phyloP scores from a whole-genome alignment of 2,797 vertebrate genomes.

The Eupleurogrammus muticus region DNA sequence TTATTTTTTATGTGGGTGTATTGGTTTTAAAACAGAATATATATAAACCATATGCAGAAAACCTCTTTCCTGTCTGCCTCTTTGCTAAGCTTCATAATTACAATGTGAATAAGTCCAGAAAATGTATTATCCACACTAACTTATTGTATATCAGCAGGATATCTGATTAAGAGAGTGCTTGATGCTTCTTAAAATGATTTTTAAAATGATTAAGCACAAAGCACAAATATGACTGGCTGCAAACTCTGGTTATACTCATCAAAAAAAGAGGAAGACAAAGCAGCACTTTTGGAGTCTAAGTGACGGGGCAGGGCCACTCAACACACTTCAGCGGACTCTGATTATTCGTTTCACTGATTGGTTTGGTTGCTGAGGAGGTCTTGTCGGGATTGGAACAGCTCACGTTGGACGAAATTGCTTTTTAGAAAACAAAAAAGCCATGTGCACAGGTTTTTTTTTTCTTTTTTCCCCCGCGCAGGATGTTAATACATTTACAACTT shows the following conservation, averaged over 20 bases:
- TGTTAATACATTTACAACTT: not conserved
- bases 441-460: not conserved
- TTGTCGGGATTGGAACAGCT: conserved; percentile 19
- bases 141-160: conserved; percentile 60
- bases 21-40: too few relatives aligned
- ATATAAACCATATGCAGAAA: too few relatives aligned
- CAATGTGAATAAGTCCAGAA: too few relatives aligned
- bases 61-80: too few relatives aligned
- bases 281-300: not conserved
- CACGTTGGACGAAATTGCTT: conserved; percentile 4
- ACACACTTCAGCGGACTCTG: not conserved
- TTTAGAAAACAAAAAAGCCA: conserved; percentile 16
- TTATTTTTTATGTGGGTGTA: too few relatives aligned
- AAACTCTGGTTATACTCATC: conserved; percentile 42
- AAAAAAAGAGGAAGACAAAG: conserved; percentile 25
- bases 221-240: conserved; percentile 29
- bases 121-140: too few relatives aligned
- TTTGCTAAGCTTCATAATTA: too few relatives aligned
- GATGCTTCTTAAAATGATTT: conserved; percentile 60
- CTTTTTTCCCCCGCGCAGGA: conserved; percentile 3
- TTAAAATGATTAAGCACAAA: too few relatives aligned
- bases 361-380: conserved; percentile 3
- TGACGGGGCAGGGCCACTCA: not conserved
- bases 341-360: not conserved
- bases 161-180: conserved; percentile 55